phyloP scores from a whole-genome alignment of 2,113 vertebrate species.

The Baryphthengus martii region DNA sequence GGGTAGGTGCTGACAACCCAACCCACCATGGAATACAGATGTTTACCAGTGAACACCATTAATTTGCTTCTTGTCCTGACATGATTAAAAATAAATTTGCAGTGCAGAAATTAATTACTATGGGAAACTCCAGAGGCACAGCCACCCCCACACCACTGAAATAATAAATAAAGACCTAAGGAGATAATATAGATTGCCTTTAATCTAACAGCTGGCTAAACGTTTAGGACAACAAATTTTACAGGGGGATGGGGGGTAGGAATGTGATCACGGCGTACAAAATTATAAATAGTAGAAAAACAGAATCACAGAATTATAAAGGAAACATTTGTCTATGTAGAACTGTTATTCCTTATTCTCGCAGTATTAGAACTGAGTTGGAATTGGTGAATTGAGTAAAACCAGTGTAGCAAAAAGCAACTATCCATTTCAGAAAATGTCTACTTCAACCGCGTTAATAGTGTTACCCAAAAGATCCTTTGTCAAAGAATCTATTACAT shows the following conservation, averaged over 20 bases:
- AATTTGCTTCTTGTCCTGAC: not conserved
- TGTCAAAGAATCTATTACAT: not conserved
- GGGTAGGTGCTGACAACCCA: not conserved
- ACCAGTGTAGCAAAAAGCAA: not conserved
- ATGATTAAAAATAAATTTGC: not conserved
- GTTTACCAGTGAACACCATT: not conserved
- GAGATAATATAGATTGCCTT: not conserved
- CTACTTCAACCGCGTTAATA: not conserved
- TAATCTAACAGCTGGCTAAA: not conserved
- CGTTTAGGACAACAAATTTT: not conserved
- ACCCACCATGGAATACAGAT: not conserved
- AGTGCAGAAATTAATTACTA: not conserved
- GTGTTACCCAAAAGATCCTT: not conserved
- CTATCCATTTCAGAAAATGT: not conserved
- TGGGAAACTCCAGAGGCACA: not conserved
- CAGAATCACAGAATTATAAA: not conserved
- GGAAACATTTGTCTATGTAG: not conserved
- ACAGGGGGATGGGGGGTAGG: fast-evolving
- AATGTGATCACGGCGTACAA: not conserved
- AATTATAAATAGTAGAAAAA: not conserved
- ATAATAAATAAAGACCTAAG: not conserved
- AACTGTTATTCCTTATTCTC: not conserved
- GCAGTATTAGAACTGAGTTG: not conserved
- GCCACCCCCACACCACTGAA: not conserved
- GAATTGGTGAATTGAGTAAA: not conserved